These are phyloP conservation scores for Axis porcinus DNA, from an alignment of 2,113 vertebrate genomes.

Conservation along the genomic window DNA sequence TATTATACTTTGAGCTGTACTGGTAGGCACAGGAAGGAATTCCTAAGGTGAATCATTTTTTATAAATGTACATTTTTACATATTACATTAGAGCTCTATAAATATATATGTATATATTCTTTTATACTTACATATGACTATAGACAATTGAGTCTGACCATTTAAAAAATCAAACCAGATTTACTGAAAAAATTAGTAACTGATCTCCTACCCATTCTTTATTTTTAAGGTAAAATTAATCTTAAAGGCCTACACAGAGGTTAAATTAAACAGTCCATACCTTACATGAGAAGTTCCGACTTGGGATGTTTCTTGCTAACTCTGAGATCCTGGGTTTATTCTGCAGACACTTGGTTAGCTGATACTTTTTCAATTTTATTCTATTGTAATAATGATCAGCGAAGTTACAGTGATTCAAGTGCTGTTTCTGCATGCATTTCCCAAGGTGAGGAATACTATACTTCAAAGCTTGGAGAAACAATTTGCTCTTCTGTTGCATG, in stretches of 20 bases:
- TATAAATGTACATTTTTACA: slow-evolving; percentile 22
- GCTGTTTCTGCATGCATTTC: slow-evolving; percentile 58
- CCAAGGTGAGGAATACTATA: slow-evolving; percentile 59
- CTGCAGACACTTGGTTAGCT: slow-evolving; percentile 59
- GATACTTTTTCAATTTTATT: slow-evolving; percentile 62
- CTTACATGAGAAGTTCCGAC: slow-evolving; percentile 75
- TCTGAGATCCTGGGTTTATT: slow-evolving; percentile 48
- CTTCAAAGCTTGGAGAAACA: slow-evolving; percentile 66
- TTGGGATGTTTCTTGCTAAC: slow-evolving; percentile 66
- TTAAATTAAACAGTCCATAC: slow-evolving; percentile 74
- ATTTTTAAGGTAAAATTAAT: slow-evolving; percentile 34
- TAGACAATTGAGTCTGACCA: background rate
- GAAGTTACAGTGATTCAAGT: slow-evolving; percentile 54
- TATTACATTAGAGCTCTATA: background rate
- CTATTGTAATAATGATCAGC: slow-evolving; percentile 55
- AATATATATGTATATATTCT: background rate
- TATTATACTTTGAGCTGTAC: slow-evolving; percentile 17
- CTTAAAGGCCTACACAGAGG: slow-evolving; percentile 56
- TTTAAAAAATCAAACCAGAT: slow-evolving; percentile 43
- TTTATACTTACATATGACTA: slow-evolving; percentile 25
- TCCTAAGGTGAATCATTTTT: background rate
- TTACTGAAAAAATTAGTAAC: slow-evolving; percentile 10
- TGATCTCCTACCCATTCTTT: background rate
- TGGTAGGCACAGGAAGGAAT: background rate
- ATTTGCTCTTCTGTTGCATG: slow-evolving; percentile 54